Base-by-base conservation (phyloP, 2,888 invertebrate species). In the Spicauda simplicius region DNA sequence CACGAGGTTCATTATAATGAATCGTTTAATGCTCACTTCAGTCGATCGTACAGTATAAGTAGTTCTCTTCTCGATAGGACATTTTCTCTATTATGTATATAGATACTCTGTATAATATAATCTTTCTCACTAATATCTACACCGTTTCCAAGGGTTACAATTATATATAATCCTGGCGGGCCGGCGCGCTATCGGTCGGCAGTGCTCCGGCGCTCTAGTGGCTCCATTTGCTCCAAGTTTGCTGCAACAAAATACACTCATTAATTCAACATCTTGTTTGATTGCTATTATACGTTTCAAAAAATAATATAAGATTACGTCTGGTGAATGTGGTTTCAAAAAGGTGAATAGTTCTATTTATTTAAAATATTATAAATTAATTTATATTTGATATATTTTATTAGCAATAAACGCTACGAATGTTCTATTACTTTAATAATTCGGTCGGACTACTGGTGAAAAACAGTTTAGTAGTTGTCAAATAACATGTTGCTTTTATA, bases 101-200 rank as follows among this genome's bases (percentile, higher is more conserved):
- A 91, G 91, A 90, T 91, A 91, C 91, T 91, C 91, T 91, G 90
- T 92, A 90, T 92, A 87, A 89, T 90, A 91, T 91, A 91, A 89
- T 88, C 87, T 92, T 89, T 91, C 89, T 92, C 90, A 90, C 91
- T 93, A 92, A 90, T 92, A 93, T 93, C 92, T 93, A 93, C 91
- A 93, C 92, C 92, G 90, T 85, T 86, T 87, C 87, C 90, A 84
- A 84, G 87, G 88, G 88, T 90, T 89, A 88, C 87, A 88, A 83
- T 86, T 86, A 85, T 86, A 85, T 85, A 87, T 85, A 85, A 83
- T 83, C 85, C 86, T 82, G 82, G 83, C 81, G 74, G 75, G 71
- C 74, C 69, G 72, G 67, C 54, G 41, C 54, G 41, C 62, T 25
- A n/a, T 25, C 52, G 25, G 18, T 25, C 77, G 71, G 74, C 75